A percentile compares a stretch with the other conserved stretches of the same genome.
These are phyloP conservation scores for Hyposmocoma kahamanoa DNA, from an alignment of 1,140 invertebrate genomes.

Conservation along the genomic window DNA sequence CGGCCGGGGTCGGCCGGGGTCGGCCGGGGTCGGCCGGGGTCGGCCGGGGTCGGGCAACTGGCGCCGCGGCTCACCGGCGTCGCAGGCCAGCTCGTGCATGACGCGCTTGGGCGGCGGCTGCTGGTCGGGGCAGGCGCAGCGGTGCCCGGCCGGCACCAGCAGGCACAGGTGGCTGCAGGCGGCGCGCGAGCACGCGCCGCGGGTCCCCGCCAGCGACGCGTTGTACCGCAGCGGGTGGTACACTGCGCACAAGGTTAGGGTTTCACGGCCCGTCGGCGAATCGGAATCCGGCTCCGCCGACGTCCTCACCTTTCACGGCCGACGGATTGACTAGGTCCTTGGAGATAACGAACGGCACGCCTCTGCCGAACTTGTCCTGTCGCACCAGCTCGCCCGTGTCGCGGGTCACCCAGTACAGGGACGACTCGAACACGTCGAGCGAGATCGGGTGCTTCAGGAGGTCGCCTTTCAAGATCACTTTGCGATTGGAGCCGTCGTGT, in stretches of 20 bases:
- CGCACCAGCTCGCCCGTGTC: slow-evolving; percentile 88
- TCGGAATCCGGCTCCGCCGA: neutral
- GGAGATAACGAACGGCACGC: slow-evolving; percentile 88
- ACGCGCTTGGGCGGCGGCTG: slow-evolving; percentile 73
- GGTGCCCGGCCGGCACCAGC: slow-evolving; percentile 87
- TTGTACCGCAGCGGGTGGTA: slow-evolving; percentile 89
- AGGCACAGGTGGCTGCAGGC: slow-evolving; percentile 94
- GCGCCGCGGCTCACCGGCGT: slow-evolving; percentile 85
- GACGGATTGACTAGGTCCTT: slow-evolving; percentile 87
- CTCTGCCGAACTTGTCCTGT: slow-evolving; percentile 97
- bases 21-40: too few relatives aligned
- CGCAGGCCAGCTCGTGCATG: slow-evolving; percentile 79
- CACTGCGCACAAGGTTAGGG: slow-evolving; percentile 67
- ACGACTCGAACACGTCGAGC: slow-evolving; percentile 94
- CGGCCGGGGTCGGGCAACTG: too few relatives aligned
- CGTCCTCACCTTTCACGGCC: slow-evolving; percentile 82
- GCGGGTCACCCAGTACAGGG: slow-evolving; percentile 91
- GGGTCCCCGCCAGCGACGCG: slow-evolving; percentile 74
- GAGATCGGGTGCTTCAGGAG: slow-evolving; percentile 86
- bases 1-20: too few relatives aligned
- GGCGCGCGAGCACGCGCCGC: slow-evolving; percentile 75
- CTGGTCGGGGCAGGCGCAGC: slow-evolving; percentile 92
- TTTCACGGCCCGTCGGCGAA: neutral
- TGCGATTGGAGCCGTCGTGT: slow-evolving; percentile 86
- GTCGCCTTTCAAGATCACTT: slow-evolving; percentile 82